Percentiles rank a stretch among this genome's conserved stretches.
Evolutionary conservation across 2,113 vertebrate genomes (phyloP).

Genomic region (mouse (Mus musculus)): GRCm39 chr11:46047001-46047500

Average conservation of each 20-base stretch:
- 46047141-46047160: not conserved
- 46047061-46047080: not conserved
- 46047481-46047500: not conserved
- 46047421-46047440: not conserved
- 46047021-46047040: not conserved
- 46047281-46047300: not conserved
- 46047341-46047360: not conserved
- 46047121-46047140: not conserved
- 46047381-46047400: not conserved
- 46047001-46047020: not conserved
- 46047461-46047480: not conserved
- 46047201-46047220: not conserved
- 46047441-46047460: not conserved
- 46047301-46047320: not conserved
- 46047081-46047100: not conserved
- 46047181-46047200: not conserved
- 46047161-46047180: not conserved
- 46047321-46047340: not conserved
- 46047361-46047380: not conserved
- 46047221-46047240: not conserved
- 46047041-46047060: not conserved
- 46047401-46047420: not conserved
- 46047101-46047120: not conserved
- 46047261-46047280: not conserved
- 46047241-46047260: not conserved